Conservation (phyloP, 1,140 invertebrate genomes). For the Hyphantria cunea region DNA sequence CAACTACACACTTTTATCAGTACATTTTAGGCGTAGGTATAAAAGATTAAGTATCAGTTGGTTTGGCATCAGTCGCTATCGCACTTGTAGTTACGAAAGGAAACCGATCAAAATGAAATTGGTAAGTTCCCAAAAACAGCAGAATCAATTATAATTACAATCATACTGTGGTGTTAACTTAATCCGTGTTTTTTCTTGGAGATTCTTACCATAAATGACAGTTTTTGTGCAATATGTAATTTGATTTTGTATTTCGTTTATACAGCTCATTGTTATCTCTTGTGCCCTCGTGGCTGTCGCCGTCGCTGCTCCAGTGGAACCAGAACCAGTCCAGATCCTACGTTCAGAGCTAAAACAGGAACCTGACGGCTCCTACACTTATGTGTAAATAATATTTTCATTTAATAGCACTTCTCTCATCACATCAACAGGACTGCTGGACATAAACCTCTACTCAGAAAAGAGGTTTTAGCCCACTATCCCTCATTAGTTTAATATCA, state of each 20-base stretch:
- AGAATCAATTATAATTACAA: not conserved
- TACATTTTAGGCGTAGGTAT: not conserved
- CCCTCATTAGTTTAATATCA: no score
- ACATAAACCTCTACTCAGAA: no score
- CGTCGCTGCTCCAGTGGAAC: constrained; percentile 1
- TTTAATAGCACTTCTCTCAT: not conserved
- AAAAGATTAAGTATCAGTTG: not conserved
- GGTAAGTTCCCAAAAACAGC: not conserved
- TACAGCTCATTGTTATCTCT: not conserved
- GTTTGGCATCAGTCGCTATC: not conserved
- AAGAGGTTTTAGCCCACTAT: no score
- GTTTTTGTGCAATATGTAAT: no score
- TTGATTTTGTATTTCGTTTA: not conserved
- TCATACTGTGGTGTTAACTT: not conserved
- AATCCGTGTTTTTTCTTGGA: not conserved
- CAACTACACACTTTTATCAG: no score
- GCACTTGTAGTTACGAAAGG: not conserved
- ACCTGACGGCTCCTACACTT: not conserved
- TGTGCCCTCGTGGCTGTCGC: not conserved
- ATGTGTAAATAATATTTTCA: not conserved
- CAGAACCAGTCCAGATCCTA: constrained; percentile 1
- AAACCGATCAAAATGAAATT: not conserved
- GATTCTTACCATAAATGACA: not conserved
- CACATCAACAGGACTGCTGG: no score
- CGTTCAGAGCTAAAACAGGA: not conserved